Evolutionary conservation across 2,113 vertebrate species (phyloP).

Genomic region (Tauraco erythrolophus): DNA sequence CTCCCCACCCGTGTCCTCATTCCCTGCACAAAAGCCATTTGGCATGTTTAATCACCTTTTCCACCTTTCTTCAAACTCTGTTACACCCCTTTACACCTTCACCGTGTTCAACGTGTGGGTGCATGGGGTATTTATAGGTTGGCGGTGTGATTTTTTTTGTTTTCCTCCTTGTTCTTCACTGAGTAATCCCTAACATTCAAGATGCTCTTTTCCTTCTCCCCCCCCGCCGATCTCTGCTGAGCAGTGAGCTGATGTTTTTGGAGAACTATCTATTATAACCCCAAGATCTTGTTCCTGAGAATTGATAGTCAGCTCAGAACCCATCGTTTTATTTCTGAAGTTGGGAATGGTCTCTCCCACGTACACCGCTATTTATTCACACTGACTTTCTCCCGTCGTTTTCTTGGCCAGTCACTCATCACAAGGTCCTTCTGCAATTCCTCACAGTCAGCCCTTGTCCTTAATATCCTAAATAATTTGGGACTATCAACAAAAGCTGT

Average conservation of each 20-base stretch:
- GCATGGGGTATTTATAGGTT: background rate
- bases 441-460: background rate
- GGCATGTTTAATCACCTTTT: background rate
- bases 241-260: constrained; percentile 29
- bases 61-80: background rate
- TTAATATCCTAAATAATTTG: constrained; percentile 6
- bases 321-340: constrained; percentile 29
- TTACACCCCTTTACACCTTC: background rate
- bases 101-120: fast-evolving
- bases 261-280: constrained; percentile 28
- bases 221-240: background rate
- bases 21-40: background rate
- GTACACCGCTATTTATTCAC: background rate
- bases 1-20: background rate
- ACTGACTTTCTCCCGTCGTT: background rate
- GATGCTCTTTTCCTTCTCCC: background rate
- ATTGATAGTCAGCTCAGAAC: constrained; percentile 35
- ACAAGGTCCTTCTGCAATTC: constrained; percentile 9
- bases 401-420: constrained; percentile 33
- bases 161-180: constrained; percentile 26
- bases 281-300: constrained; percentile 29
- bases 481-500: background rate
- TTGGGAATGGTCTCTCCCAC: constrained; percentile 24
- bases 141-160: background rate
- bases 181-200: constrained; percentile 47